These are phyloP conservation scores for Dicrostonyx torquatus DNA, from an alignment of 2,797 vertebrate species.

Conservation along the genomic window DNA sequence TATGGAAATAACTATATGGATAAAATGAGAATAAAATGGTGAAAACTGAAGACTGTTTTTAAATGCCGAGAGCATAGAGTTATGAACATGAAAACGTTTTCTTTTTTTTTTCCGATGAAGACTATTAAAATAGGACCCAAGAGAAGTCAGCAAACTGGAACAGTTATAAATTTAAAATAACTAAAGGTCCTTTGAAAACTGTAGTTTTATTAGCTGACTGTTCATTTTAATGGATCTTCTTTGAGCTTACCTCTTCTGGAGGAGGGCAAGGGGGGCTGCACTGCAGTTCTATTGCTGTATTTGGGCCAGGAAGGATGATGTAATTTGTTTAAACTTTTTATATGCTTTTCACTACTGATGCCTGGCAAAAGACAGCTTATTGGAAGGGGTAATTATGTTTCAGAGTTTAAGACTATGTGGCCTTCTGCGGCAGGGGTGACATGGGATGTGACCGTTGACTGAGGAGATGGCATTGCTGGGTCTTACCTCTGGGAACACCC, in stretches of 20 bases:
- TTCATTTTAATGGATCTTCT: neutral
- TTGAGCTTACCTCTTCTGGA: neutral
- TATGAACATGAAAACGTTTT: neutral
- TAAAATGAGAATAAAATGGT: neutral
- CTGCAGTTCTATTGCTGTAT: neutral
- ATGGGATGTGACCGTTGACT: too few species aligned
- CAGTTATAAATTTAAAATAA: constrained; percentile 24
- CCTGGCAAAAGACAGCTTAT: neutral
- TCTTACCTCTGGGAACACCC: neutral
- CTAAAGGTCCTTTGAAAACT: neutral
- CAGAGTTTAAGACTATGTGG: neutral
- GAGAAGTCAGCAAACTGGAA: neutral
- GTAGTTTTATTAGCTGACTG: neutral
- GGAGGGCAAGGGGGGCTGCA: neutral
- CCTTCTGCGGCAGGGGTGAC: too few species aligned
- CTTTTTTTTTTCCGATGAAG: constrained; percentile 2
- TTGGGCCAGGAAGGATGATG: neutral
- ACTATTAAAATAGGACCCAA: constrained; percentile 21
- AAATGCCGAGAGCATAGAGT: constrained; percentile 19
- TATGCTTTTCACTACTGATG: neutral
- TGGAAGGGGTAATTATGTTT: neutral
- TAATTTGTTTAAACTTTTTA: neutral
- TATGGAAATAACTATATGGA: neutral
- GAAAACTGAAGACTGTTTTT: constrained; percentile 26
- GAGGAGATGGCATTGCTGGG: neutral